Base-by-base conservation (phyloP, 1,140 invertebrate genomes). In the Diprion similis region DNA sequence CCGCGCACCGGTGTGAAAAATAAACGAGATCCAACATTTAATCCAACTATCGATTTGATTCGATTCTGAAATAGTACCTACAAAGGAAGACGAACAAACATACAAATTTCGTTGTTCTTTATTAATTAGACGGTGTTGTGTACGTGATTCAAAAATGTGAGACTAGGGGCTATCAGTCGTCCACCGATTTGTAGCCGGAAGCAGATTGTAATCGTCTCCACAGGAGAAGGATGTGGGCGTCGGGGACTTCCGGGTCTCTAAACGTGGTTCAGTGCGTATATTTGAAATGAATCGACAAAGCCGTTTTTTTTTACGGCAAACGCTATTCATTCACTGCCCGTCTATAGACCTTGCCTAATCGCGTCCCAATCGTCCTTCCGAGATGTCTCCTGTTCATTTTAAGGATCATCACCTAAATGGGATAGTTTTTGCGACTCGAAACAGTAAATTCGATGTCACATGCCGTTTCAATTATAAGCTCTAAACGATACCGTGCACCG, bases 171-270 rank as follows among this genome's bases (percentile, higher is more conserved):
- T 47, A 85, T 83, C 46, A 84, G 84, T 68, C 83, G 84, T 13
- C 83, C 85, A 70, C 71, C 85, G 17, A 2, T 84, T 15, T 87
- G 81, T 70, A 79, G 86, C 67, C 47, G 76, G 74, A 75, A 88
- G 81, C 84, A 89, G 86, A 76, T 91, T 66, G 87, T 93, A 78
- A 85, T 92, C 8, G 91, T 92, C 0, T 94, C 93, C 0, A 94
- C 92, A 91, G 94, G 94, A 3, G 86, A 90, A 59, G 93, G 93
- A 0, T 95, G 94, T 83, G 94, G 90, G 0, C 84, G 90, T 48
- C 86, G 89, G 17, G 89, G 91, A 71, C 82, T 89, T 68, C 93
- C 93, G 1, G 94, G 94, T 0, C 92, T 95, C 8, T 95, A 95
- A 78, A 90, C 92, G 0, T 88, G 91, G 73, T 90, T 94, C 0